These are phyloP conservation scores for Condylura cristata DNA, from an alignment of 2,113 vertebrate species.

Conservation along the genomic window DNA sequence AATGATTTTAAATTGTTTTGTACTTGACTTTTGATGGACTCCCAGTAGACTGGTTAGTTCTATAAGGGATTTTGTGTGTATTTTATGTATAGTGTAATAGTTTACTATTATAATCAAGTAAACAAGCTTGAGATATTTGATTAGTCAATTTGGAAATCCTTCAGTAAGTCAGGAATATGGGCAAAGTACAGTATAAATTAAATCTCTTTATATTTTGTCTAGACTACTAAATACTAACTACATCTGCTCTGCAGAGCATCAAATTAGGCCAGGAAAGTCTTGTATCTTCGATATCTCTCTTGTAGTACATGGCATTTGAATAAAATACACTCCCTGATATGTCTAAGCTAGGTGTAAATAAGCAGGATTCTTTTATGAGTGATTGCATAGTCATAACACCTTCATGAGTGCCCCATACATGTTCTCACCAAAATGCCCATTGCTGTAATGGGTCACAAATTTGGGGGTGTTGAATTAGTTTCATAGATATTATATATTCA, in stretches of 20 bases:
- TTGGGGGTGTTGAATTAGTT: constrained; percentile 35
- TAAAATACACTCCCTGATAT: constrained; percentile 57
- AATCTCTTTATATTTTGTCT: constrained; percentile 58
- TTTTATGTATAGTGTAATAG: not conserved
- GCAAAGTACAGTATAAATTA: constrained; percentile 45
- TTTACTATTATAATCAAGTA: constrained; percentile 29
- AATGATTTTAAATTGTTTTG: not conserved
- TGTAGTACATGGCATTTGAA: constrained; percentile 43
- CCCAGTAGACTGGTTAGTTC: not conserved
- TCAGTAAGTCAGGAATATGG: constrained; percentile 43
- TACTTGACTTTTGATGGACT: not conserved
- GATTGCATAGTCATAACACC: constrained; percentile 46
- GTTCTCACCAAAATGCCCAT: constrained; percentile 28
- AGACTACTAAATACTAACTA: constrained; percentile 44
- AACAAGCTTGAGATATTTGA: constrained; percentile 6
- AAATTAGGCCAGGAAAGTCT: constrained; percentile 41
- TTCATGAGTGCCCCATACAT: not conserved
- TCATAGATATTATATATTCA: not conserved
- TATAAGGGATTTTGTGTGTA: not conserved
- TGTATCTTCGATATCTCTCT: constrained; percentile 54
- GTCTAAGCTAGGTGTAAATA: constrained; percentile 41
- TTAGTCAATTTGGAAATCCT: constrained; percentile 32
- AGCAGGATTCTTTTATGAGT: constrained; percentile 45
- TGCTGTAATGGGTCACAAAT: constrained; percentile 46
- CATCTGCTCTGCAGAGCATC: constrained; percentile 52